Base-by-base conservation (phyloP, 2,113 vertebrate species). In the Campylorhamphus procurvoides region DNA sequence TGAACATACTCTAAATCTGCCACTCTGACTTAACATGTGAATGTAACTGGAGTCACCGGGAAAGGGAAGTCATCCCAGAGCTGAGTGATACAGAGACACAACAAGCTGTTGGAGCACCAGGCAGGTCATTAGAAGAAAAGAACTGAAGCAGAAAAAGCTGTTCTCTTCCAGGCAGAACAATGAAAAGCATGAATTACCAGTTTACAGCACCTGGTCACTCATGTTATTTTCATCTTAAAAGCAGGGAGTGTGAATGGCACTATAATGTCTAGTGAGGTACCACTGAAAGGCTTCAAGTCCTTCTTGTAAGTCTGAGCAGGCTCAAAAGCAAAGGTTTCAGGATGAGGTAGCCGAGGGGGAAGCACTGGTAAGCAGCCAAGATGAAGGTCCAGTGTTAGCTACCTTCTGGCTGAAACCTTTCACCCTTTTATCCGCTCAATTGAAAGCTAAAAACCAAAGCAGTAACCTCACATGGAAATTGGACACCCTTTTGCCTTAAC, bases 101-200 rank as follows among this genome's bases (percentile, higher is more conserved):
- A 50, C 8, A 29, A 73, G 18, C 47, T 35, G 7, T 2, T 1
- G 1, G n/a, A 2, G 2, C 1, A 6, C 12, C 16, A 60, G 15
- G 28, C 12, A 58, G 46, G 18, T 22, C 27, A 29, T 12, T 1
- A 1, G 64, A 69, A 42, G 20, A 44, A 73, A 76, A 44, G 39
- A 74, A 63, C 10, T 4, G 68, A 76, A 46, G n/a, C 68, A 82
- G 20, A 83, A 22, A 15, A 17, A 71, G 37, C 24, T 53, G 53
- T 46, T 46, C 44, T 18, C 29, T 29, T 7, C 14, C 9, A 39
- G 40, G 83, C 9, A 39, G 40, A 85, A 68, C 22, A 84, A 44
- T 0, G 0, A 42, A 37, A 83, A 71, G 22, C 0, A 1, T 12
- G 18, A 58, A 40, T 64, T 71, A 56, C 20, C 1, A 2, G 14